phyloP scores from a whole-genome alignment of 2,797 vertebrate species.

The Cottoperca gobio region DNA sequence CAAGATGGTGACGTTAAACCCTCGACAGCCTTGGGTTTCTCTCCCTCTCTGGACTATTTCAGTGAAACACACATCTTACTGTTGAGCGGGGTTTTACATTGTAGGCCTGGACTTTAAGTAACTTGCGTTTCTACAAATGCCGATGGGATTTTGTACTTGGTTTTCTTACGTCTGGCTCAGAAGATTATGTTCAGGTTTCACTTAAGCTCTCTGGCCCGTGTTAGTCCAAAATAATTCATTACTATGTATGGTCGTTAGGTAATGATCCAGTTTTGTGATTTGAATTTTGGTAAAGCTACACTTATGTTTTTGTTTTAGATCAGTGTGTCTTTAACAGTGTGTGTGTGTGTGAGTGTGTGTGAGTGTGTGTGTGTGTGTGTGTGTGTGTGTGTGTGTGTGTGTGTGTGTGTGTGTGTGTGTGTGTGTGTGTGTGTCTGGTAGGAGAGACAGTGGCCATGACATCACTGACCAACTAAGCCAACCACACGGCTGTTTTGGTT shows the following conservation, averaged over 20 bases:
- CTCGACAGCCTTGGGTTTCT: neutral
- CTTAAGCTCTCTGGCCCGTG: neutral
- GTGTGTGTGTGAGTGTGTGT: conserved; percentile 28
- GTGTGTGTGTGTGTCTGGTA: conserved; percentile 34
- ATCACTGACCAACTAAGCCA: conserved; percentile 64
- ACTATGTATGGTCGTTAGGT: neutral
- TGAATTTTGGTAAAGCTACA: neutral
- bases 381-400: conserved; percentile 35
- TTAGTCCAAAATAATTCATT: neutral
- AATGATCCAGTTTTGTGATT: neutral
- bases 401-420: conserved; percentile 19
- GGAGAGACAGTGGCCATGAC: conserved; percentile 60
- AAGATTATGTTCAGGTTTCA: neutral
- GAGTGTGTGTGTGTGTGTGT: conserved; percentile 7
- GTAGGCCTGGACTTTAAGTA: neutral
- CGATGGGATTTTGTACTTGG: neutral
- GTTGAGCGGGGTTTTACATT: too few species aligned
- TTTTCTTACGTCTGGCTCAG: neutral
- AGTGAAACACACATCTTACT: neutral
- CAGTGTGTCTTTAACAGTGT: neutral
- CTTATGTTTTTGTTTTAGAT: neutral
- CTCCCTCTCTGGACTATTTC: neutral
- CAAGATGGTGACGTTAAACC: neutral
- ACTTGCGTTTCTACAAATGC: neutral
- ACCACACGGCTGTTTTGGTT: conserved; percentile 68